Evolutionary conservation across 2,888 invertebrate genomes (phyloP).

Genomic region (Pseudococcus viburni): DNA sequence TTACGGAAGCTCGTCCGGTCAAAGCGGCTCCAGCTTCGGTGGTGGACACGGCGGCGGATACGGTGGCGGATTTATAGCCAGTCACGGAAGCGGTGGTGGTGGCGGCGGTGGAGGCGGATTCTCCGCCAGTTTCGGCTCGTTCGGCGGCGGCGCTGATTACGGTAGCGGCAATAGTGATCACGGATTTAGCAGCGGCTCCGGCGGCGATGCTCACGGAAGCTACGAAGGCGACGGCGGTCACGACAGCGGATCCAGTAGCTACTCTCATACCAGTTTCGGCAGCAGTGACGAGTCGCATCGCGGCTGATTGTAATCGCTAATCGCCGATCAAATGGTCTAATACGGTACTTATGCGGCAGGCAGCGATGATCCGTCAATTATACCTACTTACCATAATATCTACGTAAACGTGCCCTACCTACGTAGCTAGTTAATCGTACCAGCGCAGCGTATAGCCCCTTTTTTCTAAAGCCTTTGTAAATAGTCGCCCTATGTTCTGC

Average conservation of each 20-base stretch:
- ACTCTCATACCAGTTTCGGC: slow-evolving; percentile 52
- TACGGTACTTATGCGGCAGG: not conserved
- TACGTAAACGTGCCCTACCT: no score
- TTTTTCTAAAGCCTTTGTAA: not conserved
- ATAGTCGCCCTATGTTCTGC: not conserved
- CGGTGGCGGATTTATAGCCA: not conserved
- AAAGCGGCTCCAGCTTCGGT: slow-evolving; percentile 67
- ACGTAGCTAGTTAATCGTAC: not conserved
- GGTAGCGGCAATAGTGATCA: slow-evolving; percentile 29
- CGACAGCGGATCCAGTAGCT: slow-evolving; percentile 34
- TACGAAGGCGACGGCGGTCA: not conserved
- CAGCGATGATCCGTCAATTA: not conserved
- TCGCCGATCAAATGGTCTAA: not conserved
- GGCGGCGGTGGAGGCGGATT: slow-evolving; percentile 14
- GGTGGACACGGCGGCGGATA: slow-evolving; percentile 7
- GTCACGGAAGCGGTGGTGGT: slow-evolving; percentile 1
- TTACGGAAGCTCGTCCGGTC: slow-evolving; percentile 67
- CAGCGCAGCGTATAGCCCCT: not conserved
- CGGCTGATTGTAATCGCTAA: not conserved
- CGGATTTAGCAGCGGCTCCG: slow-evolving; percentile 49
- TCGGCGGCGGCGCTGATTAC: slow-evolving; percentile 44
- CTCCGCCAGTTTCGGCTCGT: slow-evolving; percentile 7
- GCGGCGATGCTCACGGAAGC: slow-evolving; percentile 10
- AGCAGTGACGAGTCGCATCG: slow-evolving; percentile 30
- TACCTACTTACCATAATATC: no score